Evolutionary conservation across 2,797 vertebrate genomes (phyloP).

Genomic region (Oreochromis grahami): DNA sequence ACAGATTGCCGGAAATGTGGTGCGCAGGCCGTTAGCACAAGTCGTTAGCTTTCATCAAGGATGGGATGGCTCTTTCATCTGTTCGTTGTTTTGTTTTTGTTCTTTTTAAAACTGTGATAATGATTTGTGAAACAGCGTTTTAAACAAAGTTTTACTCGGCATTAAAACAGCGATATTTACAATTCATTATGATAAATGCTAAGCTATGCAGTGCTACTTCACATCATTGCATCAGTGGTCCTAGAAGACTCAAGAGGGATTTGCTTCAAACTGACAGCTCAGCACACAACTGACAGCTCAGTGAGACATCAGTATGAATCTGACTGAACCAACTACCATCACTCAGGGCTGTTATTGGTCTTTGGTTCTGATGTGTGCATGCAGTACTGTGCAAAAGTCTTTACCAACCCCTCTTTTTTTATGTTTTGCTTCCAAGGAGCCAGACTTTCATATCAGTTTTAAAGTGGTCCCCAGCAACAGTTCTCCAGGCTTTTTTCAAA

Average conservation of each 20-base stretch:
- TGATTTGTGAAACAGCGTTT: neutral
- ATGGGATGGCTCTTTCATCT: neutral
- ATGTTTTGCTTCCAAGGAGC: neutral
- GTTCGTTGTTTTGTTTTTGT: neutral
- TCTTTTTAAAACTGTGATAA: neutral
- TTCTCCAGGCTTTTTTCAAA: neutral
- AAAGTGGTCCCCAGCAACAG: neutral
- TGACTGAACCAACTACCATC: neutral
- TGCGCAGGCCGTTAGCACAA: neutral
- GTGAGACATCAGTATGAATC: neutral
- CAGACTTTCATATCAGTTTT: neutral
- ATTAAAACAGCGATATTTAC: neutral
- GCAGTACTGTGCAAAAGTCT: neutral
- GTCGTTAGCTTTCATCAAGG: neutral
- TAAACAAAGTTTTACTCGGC: fast-evolving
- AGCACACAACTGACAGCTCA: neutral
- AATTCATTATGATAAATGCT: neutral
- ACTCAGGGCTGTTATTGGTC: neutral
- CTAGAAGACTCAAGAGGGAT: neutral
- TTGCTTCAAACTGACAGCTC: neutral
- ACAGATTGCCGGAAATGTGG: constrained; percentile 25
- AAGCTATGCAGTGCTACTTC: neutral
- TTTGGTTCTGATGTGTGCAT: neutral
- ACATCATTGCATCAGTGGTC: neutral
- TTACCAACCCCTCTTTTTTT: neutral